phyloP scores from a whole-genome alignment of 2,797 vertebrate genomes.

The Pangasius krempfi region DNA sequence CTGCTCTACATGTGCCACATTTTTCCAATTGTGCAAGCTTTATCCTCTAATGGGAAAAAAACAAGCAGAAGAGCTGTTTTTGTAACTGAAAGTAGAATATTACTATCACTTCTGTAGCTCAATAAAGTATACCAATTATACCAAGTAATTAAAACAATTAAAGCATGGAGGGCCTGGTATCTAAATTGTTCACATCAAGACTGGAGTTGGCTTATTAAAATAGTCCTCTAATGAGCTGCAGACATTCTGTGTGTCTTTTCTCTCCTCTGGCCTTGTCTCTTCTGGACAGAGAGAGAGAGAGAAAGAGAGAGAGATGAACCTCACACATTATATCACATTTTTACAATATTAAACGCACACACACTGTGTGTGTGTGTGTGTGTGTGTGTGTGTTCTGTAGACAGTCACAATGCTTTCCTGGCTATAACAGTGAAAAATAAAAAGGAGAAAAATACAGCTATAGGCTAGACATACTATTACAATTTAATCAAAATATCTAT shows the following conservation, averaged over 20 bases:
- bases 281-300: slow-evolving; percentile 41
- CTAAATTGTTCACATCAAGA: slow-evolving; percentile 66
- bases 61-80: slow-evolving; percentile 50
- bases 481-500: slow-evolving; percentile 38
- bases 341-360: slow-evolving; percentile 17
- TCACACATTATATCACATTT: slow-evolving; percentile 47
- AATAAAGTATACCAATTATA: slow-evolving; percentile 71
- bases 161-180: slow-evolving; percentile 62
- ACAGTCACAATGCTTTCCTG: slow-evolving; percentile 5
- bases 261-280: slow-evolving; percentile 50
- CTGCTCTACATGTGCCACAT: slow-evolving; percentile 55
- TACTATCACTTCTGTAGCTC: slow-evolving; percentile 60
- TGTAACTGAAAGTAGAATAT: slow-evolving; percentile 62
- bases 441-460: neutral
- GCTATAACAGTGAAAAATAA: neutral
- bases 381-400: slow-evolving; percentile 7
- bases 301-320: slow-evolving; percentile 22
- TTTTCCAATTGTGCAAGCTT: slow-evolving; percentile 64
- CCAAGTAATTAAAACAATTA: slow-evolving; percentile 77
- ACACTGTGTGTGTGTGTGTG: slow-evolving; percentile 9
- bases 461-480: neutral
- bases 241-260: slow-evolving; percentile 47
- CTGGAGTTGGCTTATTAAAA: slow-evolving; percentile 71
- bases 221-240: slow-evolving; percentile 68
- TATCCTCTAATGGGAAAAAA: slow-evolving; percentile 19